Evolutionary conservation across 2,113 vertebrate species (phyloP).

Genomic region (Xiphophorus hellerii): DNA sequence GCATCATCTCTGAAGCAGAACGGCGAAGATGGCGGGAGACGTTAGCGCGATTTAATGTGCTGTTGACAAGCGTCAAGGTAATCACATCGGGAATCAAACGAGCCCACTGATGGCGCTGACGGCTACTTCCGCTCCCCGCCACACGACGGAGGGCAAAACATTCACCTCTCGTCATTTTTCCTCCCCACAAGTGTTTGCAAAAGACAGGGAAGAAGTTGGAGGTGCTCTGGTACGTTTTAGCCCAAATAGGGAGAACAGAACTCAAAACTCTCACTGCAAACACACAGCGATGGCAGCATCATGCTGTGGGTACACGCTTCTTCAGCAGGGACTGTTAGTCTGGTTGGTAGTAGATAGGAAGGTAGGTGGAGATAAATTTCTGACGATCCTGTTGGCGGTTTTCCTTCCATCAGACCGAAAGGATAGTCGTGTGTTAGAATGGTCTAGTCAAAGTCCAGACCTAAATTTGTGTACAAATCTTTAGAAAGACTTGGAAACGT

Average conservation of each 20-base stretch:
- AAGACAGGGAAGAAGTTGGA: too few relatives aligned
- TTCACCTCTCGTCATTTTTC: too few relatives aligned
- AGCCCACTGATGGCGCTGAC: too few relatives aligned
- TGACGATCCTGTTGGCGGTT: neutral
- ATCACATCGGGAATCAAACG: too few relatives aligned
- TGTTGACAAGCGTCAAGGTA: too few relatives aligned
- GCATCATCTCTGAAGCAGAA: too few relatives aligned
- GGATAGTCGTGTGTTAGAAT: neutral
- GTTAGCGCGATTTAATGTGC: too few relatives aligned
- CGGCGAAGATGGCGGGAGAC: too few relatives aligned
- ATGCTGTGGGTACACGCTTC: neutral
- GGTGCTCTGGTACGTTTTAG: neutral
- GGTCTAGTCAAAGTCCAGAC: neutral
- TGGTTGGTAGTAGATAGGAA: neutral
- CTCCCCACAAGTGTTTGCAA: too few relatives aligned
- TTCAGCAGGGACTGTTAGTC: neutral
- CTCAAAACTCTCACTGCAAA: neutral
- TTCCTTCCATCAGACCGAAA: neutral
- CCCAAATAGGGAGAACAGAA: neutral
- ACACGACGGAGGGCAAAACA: too few relatives aligned
- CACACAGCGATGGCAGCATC: neutral
- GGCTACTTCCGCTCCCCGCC: too few relatives aligned
- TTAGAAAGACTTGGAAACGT: neutral
- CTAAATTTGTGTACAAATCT: too few relatives aligned
- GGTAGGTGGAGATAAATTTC: neutral